Evolutionary conservation across 2,113 vertebrate species (phyloP).

Genomic region (Lota lota): DNA sequence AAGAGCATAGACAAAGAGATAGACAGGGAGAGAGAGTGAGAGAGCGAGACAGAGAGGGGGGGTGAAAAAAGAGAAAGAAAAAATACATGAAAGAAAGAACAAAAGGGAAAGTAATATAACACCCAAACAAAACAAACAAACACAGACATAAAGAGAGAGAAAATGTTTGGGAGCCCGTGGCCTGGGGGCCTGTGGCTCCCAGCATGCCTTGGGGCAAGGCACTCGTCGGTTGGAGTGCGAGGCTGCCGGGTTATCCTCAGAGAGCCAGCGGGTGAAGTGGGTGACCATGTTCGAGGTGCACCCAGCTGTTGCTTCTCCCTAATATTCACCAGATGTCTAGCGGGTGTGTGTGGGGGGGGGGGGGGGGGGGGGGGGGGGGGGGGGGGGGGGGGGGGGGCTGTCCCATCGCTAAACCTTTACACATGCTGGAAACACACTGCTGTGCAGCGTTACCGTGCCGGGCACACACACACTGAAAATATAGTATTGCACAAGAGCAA

Average conservation of each 20-base stretch:
- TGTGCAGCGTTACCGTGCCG: slow-evolving; percentile 47
- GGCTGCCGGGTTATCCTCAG: slow-evolving; percentile 73
- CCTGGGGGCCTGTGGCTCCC: slow-evolving; percentile 15
- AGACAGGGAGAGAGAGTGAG: no score
- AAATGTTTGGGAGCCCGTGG: background rate
- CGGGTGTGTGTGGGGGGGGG: no score
- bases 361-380: no score
- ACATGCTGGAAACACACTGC: slow-evolving; percentile 65
- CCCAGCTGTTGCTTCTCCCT: slow-evolving; percentile 74
- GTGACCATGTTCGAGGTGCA: slow-evolving; percentile 74
- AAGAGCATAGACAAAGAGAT: background rate
- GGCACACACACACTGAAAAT: slow-evolving; percentile 24
- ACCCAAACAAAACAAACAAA: background rate
- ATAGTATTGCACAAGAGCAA: no score
- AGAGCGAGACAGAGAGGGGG: background rate
- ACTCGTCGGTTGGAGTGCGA: slow-evolving; percentile 70
- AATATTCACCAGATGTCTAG: slow-evolving; percentile 76
- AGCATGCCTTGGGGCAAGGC: slow-evolving; percentile 50
- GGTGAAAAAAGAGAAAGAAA: background rate
- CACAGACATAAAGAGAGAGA: background rate
- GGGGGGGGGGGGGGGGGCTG: slow-evolving; percentile 13
- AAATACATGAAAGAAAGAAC: background rate
- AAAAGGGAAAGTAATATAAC: background rate
- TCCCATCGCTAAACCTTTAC: slow-evolving; percentile 59
- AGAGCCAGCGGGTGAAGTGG: slow-evolving; percentile 74